A percentile compares a stretch with the other conserved stretches of the same genome.
Conservation (phyloP, 2,888 invertebrate genomes). For the Apamea epomidion region DNA sequence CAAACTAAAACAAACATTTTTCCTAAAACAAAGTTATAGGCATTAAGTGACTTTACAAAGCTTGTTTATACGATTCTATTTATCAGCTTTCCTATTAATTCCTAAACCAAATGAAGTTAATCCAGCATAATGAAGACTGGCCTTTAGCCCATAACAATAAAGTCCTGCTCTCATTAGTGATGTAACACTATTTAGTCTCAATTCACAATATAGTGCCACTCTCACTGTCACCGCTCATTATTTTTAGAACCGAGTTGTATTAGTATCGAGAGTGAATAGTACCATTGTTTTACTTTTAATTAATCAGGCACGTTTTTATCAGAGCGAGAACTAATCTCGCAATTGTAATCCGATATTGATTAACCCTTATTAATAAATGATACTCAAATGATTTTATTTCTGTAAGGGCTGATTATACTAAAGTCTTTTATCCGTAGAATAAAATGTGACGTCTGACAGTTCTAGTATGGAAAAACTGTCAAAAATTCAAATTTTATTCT, state of each 20-base stretch:
- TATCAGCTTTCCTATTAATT: background rate
- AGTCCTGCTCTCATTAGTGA: slow-evolving; percentile 8
- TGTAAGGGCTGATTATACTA: too few relatives aligned
- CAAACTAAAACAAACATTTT: background rate
- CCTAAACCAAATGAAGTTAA: background rate
- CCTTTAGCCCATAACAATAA: slow-evolving; percentile 2
- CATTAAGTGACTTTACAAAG: background rate
- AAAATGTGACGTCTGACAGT: too few relatives aligned
- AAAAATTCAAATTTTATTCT: too few relatives aligned
- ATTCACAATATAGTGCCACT: slow-evolving; percentile 3
- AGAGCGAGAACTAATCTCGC: background rate
- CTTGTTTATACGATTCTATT: background rate
- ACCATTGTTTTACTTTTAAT: slow-evolving; percentile 25
- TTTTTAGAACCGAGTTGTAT: slow-evolving; percentile 45
- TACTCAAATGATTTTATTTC: too few relatives aligned
- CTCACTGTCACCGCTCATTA: slow-evolving; percentile 22
- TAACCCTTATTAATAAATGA: background rate
- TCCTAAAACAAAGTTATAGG: background rate
- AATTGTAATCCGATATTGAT: background rate
- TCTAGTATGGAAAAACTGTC: too few relatives aligned
- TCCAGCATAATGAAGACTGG: background rate
- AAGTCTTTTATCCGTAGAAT: too few relatives aligned
- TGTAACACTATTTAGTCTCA: slow-evolving; percentile 23
- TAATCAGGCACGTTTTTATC: slow-evolving; percentile 12
- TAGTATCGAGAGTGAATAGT: slow-evolving; percentile 4